Evolutionary conservation across 2,888 invertebrate genomes (phyloP).

Genomic region (Arrhopalites spinosus): DNA sequence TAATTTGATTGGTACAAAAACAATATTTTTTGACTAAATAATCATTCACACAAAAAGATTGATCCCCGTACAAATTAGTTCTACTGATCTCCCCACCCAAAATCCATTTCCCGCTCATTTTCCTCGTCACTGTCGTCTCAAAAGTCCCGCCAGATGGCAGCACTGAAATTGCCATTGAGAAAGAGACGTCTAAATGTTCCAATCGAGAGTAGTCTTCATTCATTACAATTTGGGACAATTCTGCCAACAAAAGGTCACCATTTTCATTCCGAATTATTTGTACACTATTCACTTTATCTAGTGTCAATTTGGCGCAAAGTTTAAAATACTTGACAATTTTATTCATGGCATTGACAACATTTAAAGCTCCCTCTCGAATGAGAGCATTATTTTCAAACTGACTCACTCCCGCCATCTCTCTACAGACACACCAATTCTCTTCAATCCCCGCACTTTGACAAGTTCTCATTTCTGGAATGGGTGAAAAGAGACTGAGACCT

Average conservation of each 20-base stretch:
- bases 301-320: too few species aligned
- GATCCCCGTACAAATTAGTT: slow-evolving; percentile 26
- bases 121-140: background rate
- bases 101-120: slow-evolving; percentile 15
- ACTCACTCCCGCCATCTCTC: slow-evolving; percentile 66
- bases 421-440: slow-evolving; percentile 88
- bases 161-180: background rate
- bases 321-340: too few species aligned
- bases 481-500: slow-evolving; percentile 77
- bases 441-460: slow-evolving; percentile 79
- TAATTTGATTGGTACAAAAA: too few species aligned
- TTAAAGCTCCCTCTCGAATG: too few species aligned
- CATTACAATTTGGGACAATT: too few species aligned
- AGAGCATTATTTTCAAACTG: too few species aligned
- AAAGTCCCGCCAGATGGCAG: slow-evolving; percentile 1
- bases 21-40: slow-evolving; percentile 29
- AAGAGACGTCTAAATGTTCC: background rate
- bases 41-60: slow-evolving; percentile 30
- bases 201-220: too few species aligned
- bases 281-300: too few species aligned
- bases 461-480: slow-evolving; percentile 72
- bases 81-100: slow-evolving; percentile 21
- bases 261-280: too few species aligned
- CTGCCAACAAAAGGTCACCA: too few species aligned
- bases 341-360: too few species aligned